Evolutionary conservation across 2,797 vertebrate species (phyloP).

Genomic region (Gymnoscopelus braueri): DNA sequence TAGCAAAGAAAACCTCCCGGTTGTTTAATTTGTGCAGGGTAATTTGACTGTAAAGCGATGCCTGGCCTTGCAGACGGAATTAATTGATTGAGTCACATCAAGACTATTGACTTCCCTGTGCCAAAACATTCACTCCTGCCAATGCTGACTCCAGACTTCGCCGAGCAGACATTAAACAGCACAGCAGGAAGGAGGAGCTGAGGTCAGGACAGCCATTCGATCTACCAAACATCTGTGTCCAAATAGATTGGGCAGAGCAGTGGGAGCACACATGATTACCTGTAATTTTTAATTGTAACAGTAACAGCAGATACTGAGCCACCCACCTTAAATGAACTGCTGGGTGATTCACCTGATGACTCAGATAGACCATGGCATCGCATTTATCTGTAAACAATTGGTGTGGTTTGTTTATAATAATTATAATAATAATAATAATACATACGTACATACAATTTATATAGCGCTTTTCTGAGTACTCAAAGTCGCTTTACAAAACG

Average conservation of each 20-base stretch:
- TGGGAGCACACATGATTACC: not conserved
- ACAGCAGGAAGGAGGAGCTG: slow-evolving; percentile 21
- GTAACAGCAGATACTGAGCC: slow-evolving; percentile 14
- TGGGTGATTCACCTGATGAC: slow-evolving; percentile 1
- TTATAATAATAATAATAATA: too few species aligned
- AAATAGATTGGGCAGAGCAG: slow-evolving; percentile 1
- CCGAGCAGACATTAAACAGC: slow-evolving; percentile 43
- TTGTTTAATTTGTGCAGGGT: slow-evolving; percentile 48
- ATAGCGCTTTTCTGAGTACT: too few species aligned
- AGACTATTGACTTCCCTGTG: slow-evolving; percentile 53
- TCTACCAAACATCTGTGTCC: slow-evolving; percentile 7
- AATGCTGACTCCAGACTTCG: slow-evolving; percentile 56
- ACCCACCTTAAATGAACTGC: slow-evolving; percentile 36
- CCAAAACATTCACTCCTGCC: slow-evolving; percentile 51
- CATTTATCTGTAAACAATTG: too few species aligned
- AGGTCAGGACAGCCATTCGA: slow-evolving; percentile 22
- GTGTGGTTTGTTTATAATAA: too few species aligned
- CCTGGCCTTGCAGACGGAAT: slow-evolving; percentile 12
- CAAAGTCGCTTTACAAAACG: too few species aligned
- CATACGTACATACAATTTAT: too few species aligned
- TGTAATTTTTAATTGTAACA: slow-evolving; percentile 28
- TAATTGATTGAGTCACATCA: slow-evolving; percentile 63
- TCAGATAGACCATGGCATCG: too few species aligned
- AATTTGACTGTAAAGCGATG: slow-evolving; percentile 50
- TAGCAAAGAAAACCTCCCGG: slow-evolving; percentile 36